Evolutionary conservation across 1,140 invertebrate species (phyloP).

Genomic region (Bombus sibiricus): DNA sequence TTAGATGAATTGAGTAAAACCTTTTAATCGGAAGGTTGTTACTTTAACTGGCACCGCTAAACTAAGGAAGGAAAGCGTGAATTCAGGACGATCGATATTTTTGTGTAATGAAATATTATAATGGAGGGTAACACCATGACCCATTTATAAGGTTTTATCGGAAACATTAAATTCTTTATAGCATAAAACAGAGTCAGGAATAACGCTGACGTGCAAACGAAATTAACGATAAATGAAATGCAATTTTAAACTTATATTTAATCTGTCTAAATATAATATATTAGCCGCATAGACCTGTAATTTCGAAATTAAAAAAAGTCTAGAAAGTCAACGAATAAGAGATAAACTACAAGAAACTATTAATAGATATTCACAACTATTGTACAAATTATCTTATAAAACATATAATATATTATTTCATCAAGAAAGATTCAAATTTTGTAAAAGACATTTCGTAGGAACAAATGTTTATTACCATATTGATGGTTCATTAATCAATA

Average conservation of each 20-base stretch:
- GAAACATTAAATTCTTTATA: neutral
- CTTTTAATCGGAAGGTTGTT: neutral
- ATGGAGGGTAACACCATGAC: neutral
- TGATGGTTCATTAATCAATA: neutral
- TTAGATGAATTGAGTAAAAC: neutral
- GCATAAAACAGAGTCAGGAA: neutral
- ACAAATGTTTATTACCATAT: no score
- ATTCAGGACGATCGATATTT: conserved; percentile 19
- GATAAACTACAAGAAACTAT: neutral
- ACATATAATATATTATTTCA: neutral
- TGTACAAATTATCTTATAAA: neutral
- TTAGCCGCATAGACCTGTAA: neutral
- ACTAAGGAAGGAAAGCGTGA: neutral
- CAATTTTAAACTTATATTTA: neutral
- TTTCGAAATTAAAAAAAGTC: no score
- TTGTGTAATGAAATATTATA: conserved; percentile 14
- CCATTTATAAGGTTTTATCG: conserved; percentile 21
- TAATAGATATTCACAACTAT: neutral
- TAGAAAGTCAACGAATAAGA: neutral
- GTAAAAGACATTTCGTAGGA: neutral
- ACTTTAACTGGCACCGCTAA: neutral
- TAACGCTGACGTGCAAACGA: neutral
- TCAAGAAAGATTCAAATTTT: neutral
- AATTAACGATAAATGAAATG: conserved; percentile 14
- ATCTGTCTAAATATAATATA: neutral